These are phyloP conservation scores for Portunus trituberculatus DNA, from an alignment of 1,140 invertebrate genomes.

Conservation along the genomic window DNA sequence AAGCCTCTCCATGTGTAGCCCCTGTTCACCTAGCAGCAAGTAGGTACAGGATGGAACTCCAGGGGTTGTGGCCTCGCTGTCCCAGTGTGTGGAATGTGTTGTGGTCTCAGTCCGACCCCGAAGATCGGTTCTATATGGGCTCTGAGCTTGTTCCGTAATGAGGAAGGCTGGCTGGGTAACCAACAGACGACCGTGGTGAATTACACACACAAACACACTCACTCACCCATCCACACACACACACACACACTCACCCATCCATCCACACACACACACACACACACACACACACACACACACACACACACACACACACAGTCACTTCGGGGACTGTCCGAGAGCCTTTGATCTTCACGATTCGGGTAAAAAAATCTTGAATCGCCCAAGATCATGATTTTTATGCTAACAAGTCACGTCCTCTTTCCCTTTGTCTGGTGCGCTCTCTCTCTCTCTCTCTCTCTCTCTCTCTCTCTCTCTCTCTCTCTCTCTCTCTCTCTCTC, in stretches of 20 bases:
- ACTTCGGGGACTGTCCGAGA: background rate
- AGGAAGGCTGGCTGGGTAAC: too few species aligned
- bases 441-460: background rate
- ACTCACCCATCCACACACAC: too few species aligned
- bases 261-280: background rate
- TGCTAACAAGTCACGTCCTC: constrained; percentile 3
- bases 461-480: constrained; percentile 26
- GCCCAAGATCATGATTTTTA: constrained; percentile 14
- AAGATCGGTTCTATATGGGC: too few species aligned
- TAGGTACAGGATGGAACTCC: too few species aligned
- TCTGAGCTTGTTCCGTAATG: too few species aligned
- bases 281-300: constrained; percentile 11
- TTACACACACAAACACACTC: too few species aligned
- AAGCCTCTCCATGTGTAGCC: too few species aligned
- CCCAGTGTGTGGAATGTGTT: too few species aligned
- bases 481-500: background rate
- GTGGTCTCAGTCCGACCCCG: too few species aligned
- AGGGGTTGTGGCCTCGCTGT: too few species aligned
- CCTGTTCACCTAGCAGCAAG: too few species aligned
- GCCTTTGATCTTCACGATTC: background rate
- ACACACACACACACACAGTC: constrained; percentile 12
- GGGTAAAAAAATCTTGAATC: background rate
- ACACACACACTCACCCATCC: background rate
- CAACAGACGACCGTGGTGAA: too few species aligned
- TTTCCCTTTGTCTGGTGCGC: background rate